Base-by-base conservation (phyloP, 2,888 invertebrate species). In the Eumacrocentrus americanus region DNA sequence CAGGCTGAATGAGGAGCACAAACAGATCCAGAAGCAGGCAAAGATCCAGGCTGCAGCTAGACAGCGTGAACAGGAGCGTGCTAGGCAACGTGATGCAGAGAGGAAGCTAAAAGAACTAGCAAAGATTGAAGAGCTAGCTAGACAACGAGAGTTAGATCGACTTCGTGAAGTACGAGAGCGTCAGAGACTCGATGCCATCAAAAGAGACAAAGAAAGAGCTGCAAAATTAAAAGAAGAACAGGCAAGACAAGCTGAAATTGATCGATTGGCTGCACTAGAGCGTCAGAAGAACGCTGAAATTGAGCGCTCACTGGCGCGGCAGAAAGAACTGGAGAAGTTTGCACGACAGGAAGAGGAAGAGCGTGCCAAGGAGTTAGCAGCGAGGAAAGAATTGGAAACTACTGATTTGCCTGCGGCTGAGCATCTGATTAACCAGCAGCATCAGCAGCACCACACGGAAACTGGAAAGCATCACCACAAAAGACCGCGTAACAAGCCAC, bases 91-190 rank as follows among this genome's bases (percentile, higher is more conserved):
- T 0, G 80, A 80, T 3, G 70, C 70, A 0, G 80, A 77, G 14
- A 75, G 74, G 47, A 73, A 75, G 48, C 70, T 68, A 23, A 78
- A 79, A 29, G 77, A 80, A 25, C 40, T 76, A 1, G 76, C 73
- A 11, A 71, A 66, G 14, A 61, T 78, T 1, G 77, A 79, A 29
- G 79, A 79, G 51, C 58, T 68, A 2, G 73, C 77, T 0, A 75
- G 71, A 40, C 75, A 74, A 35, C 67, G 72, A 1, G 80, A 81
- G 50, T 62, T 79, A 3, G 72, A 77, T 22, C 73, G 75, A 23
- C 65, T 78, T 3, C 71, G 76, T 0, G 75, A 75, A 25, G 46
- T 69, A 1, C 68, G 75, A 3, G 77, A 78, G 57, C 76, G 75
- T 34, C 75, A 77, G n/a, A 65, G 72, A 6, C 50, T 67, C 2